These are phyloP conservation scores for Papilio protenor DNA, from an alignment of 2,888 invertebrate genomes.

Conservation along the genomic window DNA sequence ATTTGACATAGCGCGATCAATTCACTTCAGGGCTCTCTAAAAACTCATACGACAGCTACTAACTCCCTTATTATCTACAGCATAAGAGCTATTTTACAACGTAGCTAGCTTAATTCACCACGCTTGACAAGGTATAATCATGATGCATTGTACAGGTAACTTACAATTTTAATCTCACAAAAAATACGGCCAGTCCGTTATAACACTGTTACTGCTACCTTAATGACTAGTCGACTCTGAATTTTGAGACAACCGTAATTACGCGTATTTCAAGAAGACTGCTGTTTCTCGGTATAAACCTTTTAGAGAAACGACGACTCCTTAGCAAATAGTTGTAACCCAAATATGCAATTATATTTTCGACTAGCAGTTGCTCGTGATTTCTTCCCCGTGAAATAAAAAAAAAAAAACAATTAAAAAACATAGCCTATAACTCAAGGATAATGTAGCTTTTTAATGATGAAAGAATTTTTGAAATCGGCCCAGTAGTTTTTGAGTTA, in stretches of 20 bases:
- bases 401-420: no score
- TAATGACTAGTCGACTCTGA: conserved; percentile 40
- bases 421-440: no score
- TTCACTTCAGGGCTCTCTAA: conserved; percentile 33
- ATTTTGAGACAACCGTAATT: conserved; percentile 30
- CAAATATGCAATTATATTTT: no score
- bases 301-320: not conserved
- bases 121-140: conserved; percentile 48
- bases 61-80: not conserved
- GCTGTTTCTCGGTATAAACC: conserved; percentile 18
- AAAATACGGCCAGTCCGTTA: conserved; percentile 46
- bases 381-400: no score
- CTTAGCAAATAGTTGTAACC: not conserved
- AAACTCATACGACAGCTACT: conserved; percentile 14
- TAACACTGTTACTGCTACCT: conserved; percentile 47
- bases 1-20: conserved; percentile 42
- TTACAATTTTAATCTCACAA: conserved; percentile 49
- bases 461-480: no score
- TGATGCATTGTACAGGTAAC: conserved; percentile 48
- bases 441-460: no score
- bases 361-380: not conserved
- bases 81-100: conserved; percentile 20
- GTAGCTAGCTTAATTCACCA: conserved; percentile 36
- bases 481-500: no score
- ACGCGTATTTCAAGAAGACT: conserved; percentile 8